These are phyloP conservation scores for Acanthurus tractus DNA, from an alignment of 2,797 vertebrate species.

Conservation along the genomic window DNA sequence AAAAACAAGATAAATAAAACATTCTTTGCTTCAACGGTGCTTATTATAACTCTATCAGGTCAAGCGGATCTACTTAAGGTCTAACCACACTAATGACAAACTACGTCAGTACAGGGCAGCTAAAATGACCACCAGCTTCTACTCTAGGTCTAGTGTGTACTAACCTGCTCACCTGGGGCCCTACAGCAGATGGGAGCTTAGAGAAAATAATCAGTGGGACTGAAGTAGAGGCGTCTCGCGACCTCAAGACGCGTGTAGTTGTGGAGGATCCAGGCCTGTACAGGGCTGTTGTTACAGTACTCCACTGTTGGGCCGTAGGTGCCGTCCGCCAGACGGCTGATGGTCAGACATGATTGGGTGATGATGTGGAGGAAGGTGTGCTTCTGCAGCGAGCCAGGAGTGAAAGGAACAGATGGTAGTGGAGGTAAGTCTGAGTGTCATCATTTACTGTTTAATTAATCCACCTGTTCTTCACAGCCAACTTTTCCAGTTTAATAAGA, in stretches of 20 bases:
- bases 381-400: constrained; percentile 86
- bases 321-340: constrained; percentile 90
- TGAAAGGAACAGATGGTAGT: constrained; percentile 66
- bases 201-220: constrained; percentile 92
- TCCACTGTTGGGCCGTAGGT: constrained; percentile 91
- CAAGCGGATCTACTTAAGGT: constrained; percentile 10
- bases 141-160: constrained; percentile 59
- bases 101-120: constrained; percentile 30
- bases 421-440: constrained; percentile 53
- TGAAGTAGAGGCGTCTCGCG: constrained; percentile 91
- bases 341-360: constrained; percentile 95
- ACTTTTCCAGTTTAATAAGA: not conserved
- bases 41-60: constrained; percentile 22
- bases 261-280: constrained; percentile 90
- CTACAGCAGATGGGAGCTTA: constrained; percentile 72
- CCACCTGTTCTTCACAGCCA: constrained; percentile 23
- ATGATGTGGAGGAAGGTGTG: constrained; percentile 92
- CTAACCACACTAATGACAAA: constrained; percentile 29
- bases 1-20: constrained; percentile 14
- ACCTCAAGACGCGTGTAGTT: constrained; percentile 92
- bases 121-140: constrained; percentile 42
- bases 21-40: constrained; percentile 6
- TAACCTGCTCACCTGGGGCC: constrained; percentile 78
- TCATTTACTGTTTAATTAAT: constrained; percentile 30
- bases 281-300: constrained; percentile 87